Conservation (phyloP, 2,113 vertebrate species). For the Terrapene triunguis region DNA sequence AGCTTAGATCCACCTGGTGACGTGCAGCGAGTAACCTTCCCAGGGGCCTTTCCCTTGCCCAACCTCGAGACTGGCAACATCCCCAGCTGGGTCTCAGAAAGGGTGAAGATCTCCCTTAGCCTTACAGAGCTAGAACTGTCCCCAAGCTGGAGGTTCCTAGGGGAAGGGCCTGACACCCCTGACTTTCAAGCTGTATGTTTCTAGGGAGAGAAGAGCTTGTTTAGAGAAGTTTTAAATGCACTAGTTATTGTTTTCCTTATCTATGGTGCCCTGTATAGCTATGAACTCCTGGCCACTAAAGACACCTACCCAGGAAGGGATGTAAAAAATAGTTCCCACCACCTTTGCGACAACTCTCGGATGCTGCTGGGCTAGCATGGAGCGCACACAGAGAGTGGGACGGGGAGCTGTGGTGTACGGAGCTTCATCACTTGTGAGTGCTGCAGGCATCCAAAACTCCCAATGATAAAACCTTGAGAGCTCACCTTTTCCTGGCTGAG, state of each 20-base stretch:
- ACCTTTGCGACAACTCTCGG: not conserved
- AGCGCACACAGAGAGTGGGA: not conserved
- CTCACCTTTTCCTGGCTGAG: not conserved
- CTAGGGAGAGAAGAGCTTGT: not conserved
- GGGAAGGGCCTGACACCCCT: not conserved
- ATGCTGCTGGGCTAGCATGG: not conserved
- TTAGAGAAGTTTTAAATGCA: not conserved
- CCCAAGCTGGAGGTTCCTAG: not conserved
- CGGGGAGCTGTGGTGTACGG: not conserved
- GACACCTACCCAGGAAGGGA: not conserved
- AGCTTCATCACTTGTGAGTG: not conserved
- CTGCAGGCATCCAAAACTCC: not conserved
- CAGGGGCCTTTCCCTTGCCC: not conserved
- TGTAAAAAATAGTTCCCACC: rapidly evolving
- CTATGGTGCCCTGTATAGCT: not conserved
- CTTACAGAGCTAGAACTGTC: not conserved
- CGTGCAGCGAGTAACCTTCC: no score
- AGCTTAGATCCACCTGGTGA: not conserved
- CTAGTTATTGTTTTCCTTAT: not conserved
- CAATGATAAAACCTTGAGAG: not conserved
- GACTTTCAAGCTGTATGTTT: not conserved
- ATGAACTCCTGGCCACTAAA: not conserved
- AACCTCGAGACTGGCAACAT: rapidly evolving
- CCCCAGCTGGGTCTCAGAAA: not conserved
- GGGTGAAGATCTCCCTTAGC: not conserved